Conservation (phyloP, 2,797 vertebrate species). For the Enteromius anoplus region DNA sequence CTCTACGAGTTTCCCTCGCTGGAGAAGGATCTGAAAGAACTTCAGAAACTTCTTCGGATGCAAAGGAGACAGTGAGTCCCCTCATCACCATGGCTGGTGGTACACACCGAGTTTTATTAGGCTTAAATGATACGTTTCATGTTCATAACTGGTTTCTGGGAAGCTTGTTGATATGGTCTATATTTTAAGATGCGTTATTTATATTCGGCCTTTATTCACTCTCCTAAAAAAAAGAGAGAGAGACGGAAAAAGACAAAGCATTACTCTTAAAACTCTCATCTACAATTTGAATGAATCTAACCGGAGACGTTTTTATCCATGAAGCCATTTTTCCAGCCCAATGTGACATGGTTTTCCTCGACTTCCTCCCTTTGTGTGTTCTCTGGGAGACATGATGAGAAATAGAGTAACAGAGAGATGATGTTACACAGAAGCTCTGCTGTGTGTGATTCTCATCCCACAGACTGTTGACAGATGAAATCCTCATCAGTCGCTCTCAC, state of each 20-base stretch:
- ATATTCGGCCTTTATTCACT: slow-evolving; percentile 45
- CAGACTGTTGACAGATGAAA: slow-evolving; percentile 24
- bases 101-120: background rate
- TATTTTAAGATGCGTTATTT: slow-evolving; percentile 15
- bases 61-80: slow-evolving; percentile 91
- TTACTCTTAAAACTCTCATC: slow-evolving; percentile 52
- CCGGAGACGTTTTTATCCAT: slow-evolving; percentile 19
- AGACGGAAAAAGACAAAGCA: slow-evolving; percentile 22
- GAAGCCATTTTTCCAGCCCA: slow-evolving; percentile 48
- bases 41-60: slow-evolving; percentile 91
- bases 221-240: slow-evolving; percentile 8
- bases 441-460: slow-evolving; percentile 17
- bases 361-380: background rate
- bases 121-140: background rate
- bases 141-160: background rate
- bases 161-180: slow-evolving; percentile 1
- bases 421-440: slow-evolving; percentile 7
- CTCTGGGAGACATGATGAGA: slow-evolving; percentile 14
- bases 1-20: slow-evolving; percentile 91
- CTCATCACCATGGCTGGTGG: background rate
- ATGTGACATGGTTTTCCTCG: background rate
- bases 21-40: slow-evolving; percentile 90
- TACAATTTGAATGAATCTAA: slow-evolving; percentile 65
- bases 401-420: slow-evolving; percentile 6
- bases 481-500: background rate